Evolutionary conservation across 2,797 vertebrate species (phyloP).

Genomic region (Otus scops): DNA sequence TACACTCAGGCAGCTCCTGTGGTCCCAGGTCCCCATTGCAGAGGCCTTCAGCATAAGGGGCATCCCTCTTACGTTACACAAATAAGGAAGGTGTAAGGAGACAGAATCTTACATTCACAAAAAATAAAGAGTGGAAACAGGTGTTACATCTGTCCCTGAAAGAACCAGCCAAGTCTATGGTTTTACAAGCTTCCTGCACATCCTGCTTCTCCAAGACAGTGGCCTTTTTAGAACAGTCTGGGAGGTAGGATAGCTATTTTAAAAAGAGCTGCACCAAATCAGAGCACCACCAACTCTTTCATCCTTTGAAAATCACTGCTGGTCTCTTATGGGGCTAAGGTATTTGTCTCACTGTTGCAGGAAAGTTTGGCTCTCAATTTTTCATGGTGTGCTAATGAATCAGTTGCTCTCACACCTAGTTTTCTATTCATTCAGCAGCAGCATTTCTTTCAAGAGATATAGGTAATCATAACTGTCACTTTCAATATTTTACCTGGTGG

Average conservation of each 20-base stretch:
- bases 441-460: not conserved
- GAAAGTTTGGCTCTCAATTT: not conserved
- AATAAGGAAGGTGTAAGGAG: not conserved
- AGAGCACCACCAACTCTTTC: not conserved
- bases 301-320: not conserved
- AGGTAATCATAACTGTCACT: not conserved
- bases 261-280: not conserved
- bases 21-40: not conserved
- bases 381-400: not conserved
- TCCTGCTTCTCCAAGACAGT: not conserved
- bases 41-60: not conserved
- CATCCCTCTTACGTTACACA: not conserved
- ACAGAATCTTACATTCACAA: not conserved
- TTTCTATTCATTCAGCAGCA: not conserved
- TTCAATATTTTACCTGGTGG: not conserved
- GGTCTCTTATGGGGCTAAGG: not conserved
- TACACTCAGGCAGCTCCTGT: not conserved
- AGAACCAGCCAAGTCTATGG: not conserved
- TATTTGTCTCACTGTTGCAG: not conserved
- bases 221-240: not conserved
- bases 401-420: not conserved
- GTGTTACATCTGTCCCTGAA: not conserved
- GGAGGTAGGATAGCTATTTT: not conserved
- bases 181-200: not conserved
- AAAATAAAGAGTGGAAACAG: not conserved